Evolutionary conservation across 2,888 invertebrate genomes (phyloP).

Genomic region (Pterostichus niger): DNA sequence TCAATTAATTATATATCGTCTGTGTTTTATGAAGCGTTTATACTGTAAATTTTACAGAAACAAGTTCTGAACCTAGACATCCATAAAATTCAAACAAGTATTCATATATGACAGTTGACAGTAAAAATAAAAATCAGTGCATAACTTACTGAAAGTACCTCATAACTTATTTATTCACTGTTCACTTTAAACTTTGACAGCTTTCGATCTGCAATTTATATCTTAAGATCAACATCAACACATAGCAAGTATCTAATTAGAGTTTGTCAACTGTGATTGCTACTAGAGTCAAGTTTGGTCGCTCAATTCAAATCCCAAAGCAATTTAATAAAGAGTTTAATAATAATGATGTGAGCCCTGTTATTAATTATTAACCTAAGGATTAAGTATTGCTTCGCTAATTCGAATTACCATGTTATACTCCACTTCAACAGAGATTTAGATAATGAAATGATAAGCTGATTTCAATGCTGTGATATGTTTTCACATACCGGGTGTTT

Average conservation of each 20-base stretch:
- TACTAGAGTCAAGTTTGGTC: too few species aligned
- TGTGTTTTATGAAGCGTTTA: not conserved
- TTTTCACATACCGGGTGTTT: too few species aligned
- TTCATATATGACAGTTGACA: not conserved
- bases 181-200: not conserved
- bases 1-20: too few species aligned
- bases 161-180: conserved; percentile 2
- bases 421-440: not conserved
- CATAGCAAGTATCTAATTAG: too few species aligned
- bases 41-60: not conserved
- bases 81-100: conserved; percentile 3
- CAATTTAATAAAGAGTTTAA: conserved; percentile 1
- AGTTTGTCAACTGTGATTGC: too few species aligned
- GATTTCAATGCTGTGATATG: too few species aligned
- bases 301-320: too few species aligned
- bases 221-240: not conserved
- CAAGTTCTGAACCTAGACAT: not conserved
- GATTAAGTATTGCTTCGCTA: conserved; percentile 11
- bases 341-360: not conserved
- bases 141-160: conserved; percentile 5
- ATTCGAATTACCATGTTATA: not conserved
- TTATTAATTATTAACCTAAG: conserved; percentile 1
- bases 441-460: too few species aligned
- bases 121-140: conserved; percentile 11
- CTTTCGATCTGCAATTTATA: conserved; percentile 13